A percentile compares a stretch with the other conserved stretches of the same genome.
These are phyloP conservation scores for Vanessa cardui DNA, from an alignment of 2,888 invertebrate genomes.

Conservation along the genomic window DNA sequence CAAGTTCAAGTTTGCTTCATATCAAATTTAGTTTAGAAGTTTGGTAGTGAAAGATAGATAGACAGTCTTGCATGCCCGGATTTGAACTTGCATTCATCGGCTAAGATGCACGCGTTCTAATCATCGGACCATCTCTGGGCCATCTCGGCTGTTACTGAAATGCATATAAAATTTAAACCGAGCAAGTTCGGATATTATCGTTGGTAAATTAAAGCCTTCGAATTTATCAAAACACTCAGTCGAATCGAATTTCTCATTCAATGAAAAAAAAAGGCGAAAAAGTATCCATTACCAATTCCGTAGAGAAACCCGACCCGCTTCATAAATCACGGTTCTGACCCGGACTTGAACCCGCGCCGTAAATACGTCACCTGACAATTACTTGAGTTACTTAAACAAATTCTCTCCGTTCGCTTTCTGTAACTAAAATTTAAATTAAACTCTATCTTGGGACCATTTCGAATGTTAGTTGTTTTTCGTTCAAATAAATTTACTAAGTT, in stretches of 20 bases:
- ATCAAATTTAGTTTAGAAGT: too few relatives aligned
- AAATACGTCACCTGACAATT: slow-evolving; percentile 50
- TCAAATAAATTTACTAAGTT: too few relatives aligned
- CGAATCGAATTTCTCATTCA: not conserved
- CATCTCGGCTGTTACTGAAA: too few relatives aligned
- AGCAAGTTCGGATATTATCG: too few relatives aligned
- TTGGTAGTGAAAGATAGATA: too few relatives aligned
- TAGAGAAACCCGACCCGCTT: slow-evolving; percentile 9
- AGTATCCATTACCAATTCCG: slow-evolving; percentile 12
- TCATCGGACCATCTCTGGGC: too few relatives aligned
- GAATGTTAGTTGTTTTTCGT: not conserved
- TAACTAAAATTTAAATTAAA: slow-evolving; percentile 25
- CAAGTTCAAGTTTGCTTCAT: too few relatives aligned
- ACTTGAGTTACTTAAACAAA: slow-evolving; percentile 45
- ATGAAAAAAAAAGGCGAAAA: not conserved
- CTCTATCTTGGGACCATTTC: not conserved
- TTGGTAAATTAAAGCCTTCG: too few relatives aligned
- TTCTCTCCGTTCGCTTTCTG: slow-evolving; percentile 20
- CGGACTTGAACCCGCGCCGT: slow-evolving; percentile 37
- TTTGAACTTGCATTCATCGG: too few relatives aligned
- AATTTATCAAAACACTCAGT: not conserved
- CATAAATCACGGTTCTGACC: slow-evolving; percentile 32
- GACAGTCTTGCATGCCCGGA: too few relatives aligned
- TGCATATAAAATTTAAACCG: too few relatives aligned
- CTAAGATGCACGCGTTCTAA: too few relatives aligned